Evolutionary conservation across 2,888 invertebrate species (phyloP), one percentile per base, ranked within the genome.

Genomic region (Lobophora halterata): DNA sequence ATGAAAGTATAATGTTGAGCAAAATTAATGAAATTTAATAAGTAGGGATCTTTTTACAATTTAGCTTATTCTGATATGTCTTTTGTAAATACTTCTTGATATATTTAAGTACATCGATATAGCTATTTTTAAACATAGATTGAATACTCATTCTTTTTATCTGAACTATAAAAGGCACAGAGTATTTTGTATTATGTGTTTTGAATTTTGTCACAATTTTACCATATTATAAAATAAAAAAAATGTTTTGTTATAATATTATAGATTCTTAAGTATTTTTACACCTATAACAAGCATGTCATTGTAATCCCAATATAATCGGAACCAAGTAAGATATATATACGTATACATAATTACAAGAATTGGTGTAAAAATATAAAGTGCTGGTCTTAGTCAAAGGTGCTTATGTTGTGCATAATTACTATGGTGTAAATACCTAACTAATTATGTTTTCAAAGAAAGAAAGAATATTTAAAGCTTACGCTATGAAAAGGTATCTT

Each of bases 191-290:
- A 62, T 65, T 38, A 21, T 61, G 55, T 42, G 58, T 52, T 52
- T 29, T 61, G 59, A 65, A 51, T 65, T 65, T 61, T 63, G 62
- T 61, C 65, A 59, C 64, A 65, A 56, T 31, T 47, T 39, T 57
- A 52, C 48, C 49, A 30, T n/a, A 39, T 52, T 48, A 53, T 34
- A 49, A 46, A 52, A n/a, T n/a, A n/a, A n/a, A n/a, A n/a, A n/a
- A n/a, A n/a, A n/a, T n/a, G n/a, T n/a, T n/a, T n/a, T n/a, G n/a
- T n/a, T n/a, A n/a, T n/a, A 36, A 44, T 44, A 43, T 46, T 52
- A 46, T 55, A 53, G 49, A 58, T 52, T 34, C 49, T 16, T 46
- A 55, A 34, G 40, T 40, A 3, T 5, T 17, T 17, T 3, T 17
- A 17, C 5, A 3, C 5, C 5, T 3, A 14, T 14, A 5, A 14